Conservation (phyloP, 2,888 invertebrate species). For the Torymus tubicola region DNA sequence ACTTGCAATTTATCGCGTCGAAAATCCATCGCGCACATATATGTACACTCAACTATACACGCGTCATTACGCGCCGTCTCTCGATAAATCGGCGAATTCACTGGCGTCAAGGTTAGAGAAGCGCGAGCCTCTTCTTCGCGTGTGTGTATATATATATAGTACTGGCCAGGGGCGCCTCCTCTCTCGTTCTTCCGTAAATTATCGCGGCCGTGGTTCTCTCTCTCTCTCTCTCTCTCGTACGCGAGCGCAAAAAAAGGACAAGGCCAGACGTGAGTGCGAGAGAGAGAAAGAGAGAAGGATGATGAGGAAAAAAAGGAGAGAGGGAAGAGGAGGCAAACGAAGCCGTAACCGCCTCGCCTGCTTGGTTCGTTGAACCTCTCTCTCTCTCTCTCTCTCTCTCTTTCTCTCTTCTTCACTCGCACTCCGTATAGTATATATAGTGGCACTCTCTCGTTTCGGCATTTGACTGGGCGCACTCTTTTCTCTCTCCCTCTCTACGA, state of each 20-base stretch:
- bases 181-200: conserved; percentile 51
- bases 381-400: neutral
- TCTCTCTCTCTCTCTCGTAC: neutral
- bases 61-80: conserved; percentile 15
- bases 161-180: conserved; percentile 39
- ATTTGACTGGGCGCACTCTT: conserved; percentile 70
- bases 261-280: neutral
- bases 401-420: conserved; percentile 55
- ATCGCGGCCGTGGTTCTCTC: conserved; percentile 26
- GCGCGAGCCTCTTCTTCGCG: neutral
- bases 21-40: conserved; percentile 13
- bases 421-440: conserved; percentile 67
- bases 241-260: conserved; percentile 15
- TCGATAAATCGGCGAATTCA: conserved; percentile 31
- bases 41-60: neutral
- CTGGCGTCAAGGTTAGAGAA: neutral
- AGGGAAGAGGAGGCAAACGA: conserved; percentile 41
- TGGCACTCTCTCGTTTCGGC: conserved; percentile 70
- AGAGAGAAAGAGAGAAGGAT: conserved; percentile 6
- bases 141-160: neutral
- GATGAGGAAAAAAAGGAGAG: neutral
- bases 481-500: conserved; percentile 13
- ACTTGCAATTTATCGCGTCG: conserved; percentile 29
- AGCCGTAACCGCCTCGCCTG: conserved; percentile 40
- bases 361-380: neutral